Evolutionary conservation across 2,888 invertebrate species (phyloP).

Genomic region (Limnephilus rhombicus): DNA sequence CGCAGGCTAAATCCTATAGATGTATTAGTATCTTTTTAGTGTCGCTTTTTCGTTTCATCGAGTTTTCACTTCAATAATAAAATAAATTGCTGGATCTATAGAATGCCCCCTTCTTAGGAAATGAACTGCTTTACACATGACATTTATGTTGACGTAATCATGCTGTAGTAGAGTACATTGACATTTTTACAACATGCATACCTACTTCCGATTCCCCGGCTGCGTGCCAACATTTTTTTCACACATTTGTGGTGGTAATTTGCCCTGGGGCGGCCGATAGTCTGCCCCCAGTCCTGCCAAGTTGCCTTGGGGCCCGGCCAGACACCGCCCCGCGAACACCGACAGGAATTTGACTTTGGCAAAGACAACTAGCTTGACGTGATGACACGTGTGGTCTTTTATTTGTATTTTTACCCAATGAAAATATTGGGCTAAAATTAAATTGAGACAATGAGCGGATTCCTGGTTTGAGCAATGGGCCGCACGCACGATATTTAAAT

Average conservation of each 20-base stretch:
- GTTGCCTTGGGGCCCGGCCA: conserved; percentile 24
- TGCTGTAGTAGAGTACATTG: not conserved
- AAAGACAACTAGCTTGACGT: not conserved
- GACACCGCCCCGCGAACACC: not conserved
- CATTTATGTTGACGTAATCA: not conserved
- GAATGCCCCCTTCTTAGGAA: too few species aligned
- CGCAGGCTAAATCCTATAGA: too few species aligned
- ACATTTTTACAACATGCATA: not conserved
- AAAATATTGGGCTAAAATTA: not conserved
- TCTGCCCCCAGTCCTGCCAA: conserved; percentile 15
- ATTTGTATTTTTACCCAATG: not conserved
- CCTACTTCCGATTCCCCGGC: not conserved
- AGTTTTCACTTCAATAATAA: too few species aligned
- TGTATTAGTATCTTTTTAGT: too few species aligned
- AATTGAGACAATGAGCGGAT: not conserved
- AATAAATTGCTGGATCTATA: too few species aligned
- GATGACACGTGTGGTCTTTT: not conserved
- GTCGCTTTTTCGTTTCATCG: too few species aligned
- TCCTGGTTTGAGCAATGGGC: not conserved
- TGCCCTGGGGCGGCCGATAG: not conserved
- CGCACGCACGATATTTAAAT: not conserved
- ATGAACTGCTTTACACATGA: not conserved
- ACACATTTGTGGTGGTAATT: not conserved
- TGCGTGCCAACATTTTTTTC: not conserved
- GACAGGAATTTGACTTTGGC: conserved; percentile 32